Evolutionary conservation across 2,888 invertebrate genomes (phyloP).

Genomic region (Busseola fusca): DNA sequence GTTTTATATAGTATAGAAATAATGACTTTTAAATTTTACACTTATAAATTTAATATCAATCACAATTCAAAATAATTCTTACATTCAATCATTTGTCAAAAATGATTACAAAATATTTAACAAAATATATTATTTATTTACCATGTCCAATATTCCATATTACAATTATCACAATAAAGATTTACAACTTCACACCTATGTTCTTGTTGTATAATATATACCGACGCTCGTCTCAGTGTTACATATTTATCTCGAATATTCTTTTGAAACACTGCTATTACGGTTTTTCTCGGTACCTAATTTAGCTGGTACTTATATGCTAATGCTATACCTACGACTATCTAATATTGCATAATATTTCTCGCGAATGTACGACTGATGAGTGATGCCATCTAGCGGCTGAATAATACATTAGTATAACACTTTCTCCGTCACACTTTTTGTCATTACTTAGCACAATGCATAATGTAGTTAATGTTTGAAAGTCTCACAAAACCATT

Average conservation of each 20-base stretch:
- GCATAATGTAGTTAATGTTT: conserved; percentile 19
- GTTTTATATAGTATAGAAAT: too few species aligned
- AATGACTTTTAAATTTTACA: too few species aligned
- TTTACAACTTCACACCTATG: too few species aligned
- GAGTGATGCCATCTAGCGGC: conserved; percentile 48
- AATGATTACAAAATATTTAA: too few species aligned
- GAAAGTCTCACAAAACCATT: conserved; percentile 22
- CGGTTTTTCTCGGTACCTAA: conserved; percentile 15
- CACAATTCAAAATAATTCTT: too few species aligned
- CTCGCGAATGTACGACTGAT: neutral
- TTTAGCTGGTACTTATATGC: conserved; percentile 21
- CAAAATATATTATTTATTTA: too few species aligned
- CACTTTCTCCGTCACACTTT: conserved; percentile 54
- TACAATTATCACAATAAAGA: too few species aligned
- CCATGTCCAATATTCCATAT: too few species aligned
- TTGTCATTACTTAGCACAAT: conserved; percentile 55
- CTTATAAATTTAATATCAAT: too few species aligned
- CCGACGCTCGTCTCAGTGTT: neutral
- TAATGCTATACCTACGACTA: conserved; percentile 16
- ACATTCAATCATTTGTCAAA: too few species aligned
- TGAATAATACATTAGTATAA: conserved; percentile 32
- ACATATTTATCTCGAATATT: conserved; percentile 35
- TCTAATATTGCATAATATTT: conserved; percentile 33
- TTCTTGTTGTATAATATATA: too few species aligned
- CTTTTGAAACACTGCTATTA: conserved; percentile 18